phyloP scores from a whole-genome alignment of 2,888 invertebrate species.

The Halictus quadricinctus region DNA sequence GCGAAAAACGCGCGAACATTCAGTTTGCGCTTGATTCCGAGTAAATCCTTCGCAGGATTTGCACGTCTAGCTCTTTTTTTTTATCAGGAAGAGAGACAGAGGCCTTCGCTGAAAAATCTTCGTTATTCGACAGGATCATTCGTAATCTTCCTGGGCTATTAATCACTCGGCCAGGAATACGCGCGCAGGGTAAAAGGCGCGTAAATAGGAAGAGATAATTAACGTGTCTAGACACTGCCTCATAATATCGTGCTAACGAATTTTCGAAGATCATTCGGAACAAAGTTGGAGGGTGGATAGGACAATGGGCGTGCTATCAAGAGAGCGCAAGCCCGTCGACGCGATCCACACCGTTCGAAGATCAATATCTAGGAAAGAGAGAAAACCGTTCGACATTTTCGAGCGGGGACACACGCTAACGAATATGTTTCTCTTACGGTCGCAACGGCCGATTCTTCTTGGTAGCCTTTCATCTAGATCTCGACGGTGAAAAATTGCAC shows the following conservation, averaged over 20 bases:
- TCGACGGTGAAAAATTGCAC: constrained; percentile 55
- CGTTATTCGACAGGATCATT: constrained; percentile 18
- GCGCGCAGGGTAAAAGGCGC: constrained; percentile 6
- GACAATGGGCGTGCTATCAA: constrained; percentile 45
- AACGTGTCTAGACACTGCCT: constrained; percentile 55
- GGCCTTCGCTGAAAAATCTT: constrained; percentile 20
- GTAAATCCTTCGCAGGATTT: constrained; percentile 15
- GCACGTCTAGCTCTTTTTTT: not conserved
- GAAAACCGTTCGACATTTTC: constrained; percentile 31
- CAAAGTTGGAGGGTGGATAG: not conserved
- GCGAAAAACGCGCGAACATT: not conserved
- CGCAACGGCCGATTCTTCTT: constrained; percentile 37
- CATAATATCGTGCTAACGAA: constrained; percentile 53
- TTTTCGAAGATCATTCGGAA: constrained; percentile 55
- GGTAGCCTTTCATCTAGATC: constrained; percentile 49
- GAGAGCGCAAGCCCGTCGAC: constrained; percentile 33
- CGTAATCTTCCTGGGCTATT: constrained; percentile 34
- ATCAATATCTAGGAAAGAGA: constrained; percentile 47
- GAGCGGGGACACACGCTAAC: constrained; percentile 32
- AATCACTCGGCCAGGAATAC: constrained; percentile 34
- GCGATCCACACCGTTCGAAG: constrained; percentile 52
- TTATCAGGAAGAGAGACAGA: not conserved
- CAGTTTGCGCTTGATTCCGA: not conserved
- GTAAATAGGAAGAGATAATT: constrained; percentile 49
- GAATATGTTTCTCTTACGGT: constrained; percentile 31